Conservation (phyloP, 2,888 invertebrate species). For the Camptogramma bilineatum region DNA sequence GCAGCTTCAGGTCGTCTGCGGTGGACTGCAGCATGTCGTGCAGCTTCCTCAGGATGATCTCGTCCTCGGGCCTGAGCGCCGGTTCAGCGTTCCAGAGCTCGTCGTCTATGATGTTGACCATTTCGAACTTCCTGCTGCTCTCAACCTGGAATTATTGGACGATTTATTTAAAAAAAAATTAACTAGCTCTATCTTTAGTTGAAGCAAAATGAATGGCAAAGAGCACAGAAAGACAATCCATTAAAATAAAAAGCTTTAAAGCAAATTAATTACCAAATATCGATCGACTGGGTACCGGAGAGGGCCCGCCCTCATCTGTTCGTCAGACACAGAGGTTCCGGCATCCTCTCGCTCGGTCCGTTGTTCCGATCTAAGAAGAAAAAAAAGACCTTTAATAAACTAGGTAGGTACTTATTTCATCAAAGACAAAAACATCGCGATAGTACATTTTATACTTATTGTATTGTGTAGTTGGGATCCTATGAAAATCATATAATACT, state of each 20-base stretch:
- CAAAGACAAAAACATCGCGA: no score
- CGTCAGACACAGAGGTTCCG: constrained; percentile 80
- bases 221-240: background rate
- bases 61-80: constrained; percentile 76
- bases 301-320: constrained; percentile 75
- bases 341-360: constrained; percentile 70
- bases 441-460: no score
- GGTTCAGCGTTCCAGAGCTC: constrained; percentile 77
- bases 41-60: constrained; percentile 73
- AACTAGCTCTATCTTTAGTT: background rate
- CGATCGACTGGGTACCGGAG: constrained; percentile 79
- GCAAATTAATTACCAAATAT: constrained; percentile 70
- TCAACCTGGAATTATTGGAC: constrained; percentile 67
- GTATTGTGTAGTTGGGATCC: no score
- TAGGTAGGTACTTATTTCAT: background rate
- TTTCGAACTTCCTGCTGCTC: constrained; percentile 77
- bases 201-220: background rate
- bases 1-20: constrained; percentile 77
- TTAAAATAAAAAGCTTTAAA: background rate
- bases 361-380: constrained; percentile 65
- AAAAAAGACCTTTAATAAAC: background rate
- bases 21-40: constrained; percentile 81
- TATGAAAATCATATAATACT: no score
- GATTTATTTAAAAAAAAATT: background rate
- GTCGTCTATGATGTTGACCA: constrained; percentile 77